Base-by-base conservation (phyloP, 1,140 invertebrate species). In the Drosophila persimilis region DNA sequence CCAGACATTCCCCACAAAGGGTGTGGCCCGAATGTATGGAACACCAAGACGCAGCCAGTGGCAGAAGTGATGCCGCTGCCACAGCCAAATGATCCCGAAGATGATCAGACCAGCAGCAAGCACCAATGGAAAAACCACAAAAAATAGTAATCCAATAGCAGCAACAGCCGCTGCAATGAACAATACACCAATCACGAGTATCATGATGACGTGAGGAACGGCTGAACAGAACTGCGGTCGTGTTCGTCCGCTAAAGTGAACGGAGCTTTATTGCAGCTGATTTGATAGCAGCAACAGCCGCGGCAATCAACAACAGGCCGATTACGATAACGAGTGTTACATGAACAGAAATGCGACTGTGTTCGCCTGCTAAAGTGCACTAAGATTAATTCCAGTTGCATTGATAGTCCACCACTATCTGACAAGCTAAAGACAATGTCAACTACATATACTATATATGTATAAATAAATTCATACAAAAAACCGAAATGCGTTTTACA, bases 1-100 rank as follows among this genome's bases (percentile, higher is more conserved):
- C 83, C 85, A 89, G 2, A 89, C 84, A 17, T 89, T 89, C 11
- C 84, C 84, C 59, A 89, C 65, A 59, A 89, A 80, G 31, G 84
- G 84, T 6, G 81, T 67, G n/a, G 59, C 64, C 2, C 61, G 47
- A 6, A 81, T 41, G 2, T 7, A 55, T 0, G 81, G 73, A 35
- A 86, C 77, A 6, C 60, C 53, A 43, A 71, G 22, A 0, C 81
- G 73, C 7, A 6, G 58, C 81, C 81, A 86, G 41, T 81, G 59
- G 4, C 20, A 2, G 17, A 78, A 86, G 35, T 86, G 81, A 11
- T 51, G 66, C 0, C 56, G 56, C 43, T 86, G 81, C 81, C 81
- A 86, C 1, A 78, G 50, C 77, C 81, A 86, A 11, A 43, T 61
- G 6, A 60, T 5, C 11, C 35, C 8, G 0, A n/a, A 1, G 7